Conservation (phyloP, 2,113 vertebrate genomes). For the Pterocles orientalis region DNA sequence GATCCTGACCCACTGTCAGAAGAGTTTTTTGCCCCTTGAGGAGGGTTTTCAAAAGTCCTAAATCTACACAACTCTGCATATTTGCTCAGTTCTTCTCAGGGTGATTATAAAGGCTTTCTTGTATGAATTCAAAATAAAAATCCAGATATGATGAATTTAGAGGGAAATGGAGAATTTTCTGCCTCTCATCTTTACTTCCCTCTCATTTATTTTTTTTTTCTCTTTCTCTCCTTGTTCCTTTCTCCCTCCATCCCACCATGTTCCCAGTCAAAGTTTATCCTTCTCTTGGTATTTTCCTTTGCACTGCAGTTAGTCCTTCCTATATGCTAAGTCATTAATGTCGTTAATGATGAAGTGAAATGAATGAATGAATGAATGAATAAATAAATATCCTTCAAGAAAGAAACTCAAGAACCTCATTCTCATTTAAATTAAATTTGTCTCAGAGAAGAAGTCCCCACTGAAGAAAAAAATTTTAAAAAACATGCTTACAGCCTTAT, state of each 20-base stretch:
- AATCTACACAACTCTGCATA: neutral
- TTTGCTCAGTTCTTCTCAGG: neutral
- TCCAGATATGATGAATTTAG: neutral
- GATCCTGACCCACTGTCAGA: neutral
- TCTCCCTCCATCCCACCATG: fast-evolving
- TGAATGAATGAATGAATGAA: neutral
- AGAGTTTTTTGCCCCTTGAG: neutral
- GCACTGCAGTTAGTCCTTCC: neutral
- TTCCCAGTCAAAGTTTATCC: neutral
- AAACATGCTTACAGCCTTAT: neutral
- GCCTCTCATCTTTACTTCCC: neutral
- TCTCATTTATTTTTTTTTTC: neutral
- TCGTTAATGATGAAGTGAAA: neutral
- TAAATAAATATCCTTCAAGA: neutral
- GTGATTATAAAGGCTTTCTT: neutral
- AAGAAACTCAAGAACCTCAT: neutral
- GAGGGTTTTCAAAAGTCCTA: neutral
- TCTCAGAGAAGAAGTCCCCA: neutral
- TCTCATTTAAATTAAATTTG: neutral
- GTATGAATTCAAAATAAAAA: neutral
- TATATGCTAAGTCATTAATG: neutral
- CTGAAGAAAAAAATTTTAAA: neutral
- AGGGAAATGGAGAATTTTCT: neutral
- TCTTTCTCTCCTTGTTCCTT: neutral
- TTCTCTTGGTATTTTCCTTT: neutral